Base-by-base conservation (phyloP, 2,888 invertebrate genomes). In the Celastrina argiolus region DNA sequence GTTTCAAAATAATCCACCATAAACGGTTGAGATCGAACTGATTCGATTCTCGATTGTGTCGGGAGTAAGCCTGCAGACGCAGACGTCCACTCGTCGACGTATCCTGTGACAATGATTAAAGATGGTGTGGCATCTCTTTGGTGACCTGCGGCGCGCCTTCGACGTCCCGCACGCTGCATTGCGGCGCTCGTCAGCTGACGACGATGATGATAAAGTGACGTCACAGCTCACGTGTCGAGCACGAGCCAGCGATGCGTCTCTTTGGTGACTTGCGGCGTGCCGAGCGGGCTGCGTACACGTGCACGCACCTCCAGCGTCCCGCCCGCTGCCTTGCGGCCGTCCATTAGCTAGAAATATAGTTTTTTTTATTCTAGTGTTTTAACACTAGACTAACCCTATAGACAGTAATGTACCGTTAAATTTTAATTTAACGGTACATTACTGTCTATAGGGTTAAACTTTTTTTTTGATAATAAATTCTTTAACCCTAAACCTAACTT, bases 191-290 rank as follows among this genome's bases (percentile, higher is more conserved):
- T 94, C 65, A 98, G 79, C 97, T 98, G 82, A 12, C 16, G 58
- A 31, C 6, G 7, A 58, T 58, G 3, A 0, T 58, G 41, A n/a
- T 41, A 18, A 56, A 28, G 16, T 63, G 26, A 41, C 26, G 41
- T 31, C 18, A 18, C 28, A 42, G 6, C 34, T 42, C 63, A 67
- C 14, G 36, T 31, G 85, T 96, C 97, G 69, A 99, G 94, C 65
- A 97, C 93, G 12, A 99, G 93, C 99, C 99, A 99, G 81, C 97
- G 97, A 81, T 98, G 98, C 68, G 95, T 95, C 34, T 96, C 93
- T 81, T 96, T 95, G 79, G 97, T 97, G 7, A 98, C 94, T 85
- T 98, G 97, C 76, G 97, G 97, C n/a, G 94, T 94, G 42, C 96
- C 86, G 64, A 99, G 92, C 0, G 99, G 98, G 78, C 97, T 96